Evolutionary conservation across 2,113 vertebrate genomes (phyloP), one percentile per base, ranked within the genome.

Genomic region (Panurus biarmicus): DNA sequence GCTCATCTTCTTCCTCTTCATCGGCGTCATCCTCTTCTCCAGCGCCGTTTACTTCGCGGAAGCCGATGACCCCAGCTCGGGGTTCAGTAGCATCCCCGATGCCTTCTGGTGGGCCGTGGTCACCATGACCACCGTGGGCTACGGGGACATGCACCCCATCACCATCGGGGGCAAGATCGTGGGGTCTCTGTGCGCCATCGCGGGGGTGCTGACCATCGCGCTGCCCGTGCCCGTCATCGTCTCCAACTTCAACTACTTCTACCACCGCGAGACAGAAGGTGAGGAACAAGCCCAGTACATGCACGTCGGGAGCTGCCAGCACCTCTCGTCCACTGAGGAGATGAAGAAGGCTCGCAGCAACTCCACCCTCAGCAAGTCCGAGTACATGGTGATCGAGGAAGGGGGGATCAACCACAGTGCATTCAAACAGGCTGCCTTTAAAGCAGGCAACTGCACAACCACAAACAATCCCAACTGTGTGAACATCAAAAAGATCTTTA

Each of bases 101-200:
- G 99, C 99, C 16, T 99, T 99, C 97, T 99, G 99, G 99, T 99
- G 99, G 99, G 99, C 99, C 5, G 99, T 99, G 91, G 99, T 99
- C 33, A 99, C 99, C 97, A 99, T 99, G 99, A 99, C 99, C 48
- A 99, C 99, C 0, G 99, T 99, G 53, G 99, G 99, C 51, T 99
- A 99, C 0, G 99, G 99, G 19, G 99, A 99, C 95, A 99, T 99
- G 99, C 98, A 99, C 87, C 99, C 99, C 7, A 98, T 99, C 93
- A 99, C 99, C 42, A 99, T 99, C 8, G 99, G 99, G 53, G 99
- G 99, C 6, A 99, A 99, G 97, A 99, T 99, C 5, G 99, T 99
- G 88, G 99, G 99, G 1, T 99, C 99, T 3, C 96, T 99, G 60
- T 99, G 99, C 42, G 99, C 99, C 95, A 99, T 99, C 23, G 99